Percentiles rank a stretch among this genome's conserved stretches.
Evolutionary conservation across 2,797 vertebrate species (phyloP).

Genomic region (Pangasius larnaudii): DNA sequence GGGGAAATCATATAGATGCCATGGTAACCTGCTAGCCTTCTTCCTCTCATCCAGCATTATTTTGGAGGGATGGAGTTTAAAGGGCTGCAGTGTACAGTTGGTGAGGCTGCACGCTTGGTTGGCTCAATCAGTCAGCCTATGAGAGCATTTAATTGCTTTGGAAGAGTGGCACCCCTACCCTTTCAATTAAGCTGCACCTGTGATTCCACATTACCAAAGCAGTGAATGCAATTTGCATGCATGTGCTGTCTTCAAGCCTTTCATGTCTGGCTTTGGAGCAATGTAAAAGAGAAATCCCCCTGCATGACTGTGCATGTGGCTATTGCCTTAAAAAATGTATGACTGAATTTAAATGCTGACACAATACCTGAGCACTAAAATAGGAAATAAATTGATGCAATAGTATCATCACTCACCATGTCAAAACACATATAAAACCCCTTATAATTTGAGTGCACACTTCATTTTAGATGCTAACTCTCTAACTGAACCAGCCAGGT

Average conservation of each 20-base stretch:
- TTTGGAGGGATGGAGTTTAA: constrained; percentile 44
- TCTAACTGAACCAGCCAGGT: constrained; percentile 31
- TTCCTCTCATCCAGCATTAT: not conserved
- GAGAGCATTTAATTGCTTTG: constrained; percentile 75
- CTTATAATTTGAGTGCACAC: constrained; percentile 24
- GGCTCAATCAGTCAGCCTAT: constrained; percentile 69
- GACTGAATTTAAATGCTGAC: constrained; percentile 41
- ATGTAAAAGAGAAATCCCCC: constrained; percentile 25
- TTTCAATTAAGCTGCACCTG: constrained; percentile 73
- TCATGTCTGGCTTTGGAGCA: constrained; percentile 33
- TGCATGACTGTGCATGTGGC: not conserved
- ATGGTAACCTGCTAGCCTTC: not conserved
- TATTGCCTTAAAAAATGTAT: constrained; percentile 43
- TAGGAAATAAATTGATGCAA: not conserved
- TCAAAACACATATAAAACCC: constrained; percentile 13
- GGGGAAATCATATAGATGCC: not conserved
- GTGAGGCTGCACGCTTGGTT: constrained; percentile 63
- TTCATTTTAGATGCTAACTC: constrained; percentile 40
- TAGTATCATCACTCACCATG: not conserved
- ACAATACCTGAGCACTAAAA: constrained; percentile 5
- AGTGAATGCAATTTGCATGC: constrained; percentile 46
- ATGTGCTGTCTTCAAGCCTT: constrained; percentile 29
- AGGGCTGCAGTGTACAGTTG: constrained; percentile 52
- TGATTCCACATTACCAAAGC: constrained; percentile 55
- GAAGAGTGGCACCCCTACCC: constrained; percentile 64